These are phyloP conservation scores for Oenanthe melanoleuca DNA, from an alignment of 2,113 vertebrate genomes.

Conservation along the genomic window DNA sequence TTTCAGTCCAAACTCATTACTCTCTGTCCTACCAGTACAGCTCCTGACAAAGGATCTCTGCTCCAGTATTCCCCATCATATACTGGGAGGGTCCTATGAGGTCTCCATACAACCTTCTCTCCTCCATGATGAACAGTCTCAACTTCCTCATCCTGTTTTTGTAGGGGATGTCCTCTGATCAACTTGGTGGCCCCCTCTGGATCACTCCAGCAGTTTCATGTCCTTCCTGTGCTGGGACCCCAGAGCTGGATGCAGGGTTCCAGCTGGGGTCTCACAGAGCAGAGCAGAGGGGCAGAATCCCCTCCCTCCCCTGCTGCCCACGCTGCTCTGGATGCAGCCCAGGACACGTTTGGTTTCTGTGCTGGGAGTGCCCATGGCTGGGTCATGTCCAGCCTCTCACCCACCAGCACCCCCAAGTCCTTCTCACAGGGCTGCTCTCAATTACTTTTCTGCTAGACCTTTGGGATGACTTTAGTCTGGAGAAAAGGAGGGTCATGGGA, in stretches of 20 bases:
- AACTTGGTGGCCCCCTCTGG: background rate
- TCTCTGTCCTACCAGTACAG: background rate
- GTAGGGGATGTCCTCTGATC: background rate
- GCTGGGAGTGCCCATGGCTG: background rate
- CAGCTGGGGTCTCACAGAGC: background rate
- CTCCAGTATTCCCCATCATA: background rate
- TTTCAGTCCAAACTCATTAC: background rate
- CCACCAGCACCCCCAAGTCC: background rate
- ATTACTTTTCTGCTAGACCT: background rate
- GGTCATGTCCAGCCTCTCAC: background rate
- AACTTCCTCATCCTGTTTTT: background rate
- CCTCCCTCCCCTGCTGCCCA: background rate
- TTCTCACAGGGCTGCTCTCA: background rate
- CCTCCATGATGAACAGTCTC: background rate
- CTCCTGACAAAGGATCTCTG: background rate
- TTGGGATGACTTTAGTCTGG: background rate
- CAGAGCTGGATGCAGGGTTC: background rate
- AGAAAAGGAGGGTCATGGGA: background rate
- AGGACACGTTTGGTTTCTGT: background rate
- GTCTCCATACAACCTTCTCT: background rate
- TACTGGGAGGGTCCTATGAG: background rate
- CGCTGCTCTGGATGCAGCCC: background rate
- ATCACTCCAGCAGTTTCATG: rapidly evolving
- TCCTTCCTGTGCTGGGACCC: too few species aligned
- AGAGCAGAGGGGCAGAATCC: background rate